These are phyloP conservation scores for Vultur gryphus DNA, from an alignment of 2,797 vertebrate species.

Conservation along the genomic window DNA sequence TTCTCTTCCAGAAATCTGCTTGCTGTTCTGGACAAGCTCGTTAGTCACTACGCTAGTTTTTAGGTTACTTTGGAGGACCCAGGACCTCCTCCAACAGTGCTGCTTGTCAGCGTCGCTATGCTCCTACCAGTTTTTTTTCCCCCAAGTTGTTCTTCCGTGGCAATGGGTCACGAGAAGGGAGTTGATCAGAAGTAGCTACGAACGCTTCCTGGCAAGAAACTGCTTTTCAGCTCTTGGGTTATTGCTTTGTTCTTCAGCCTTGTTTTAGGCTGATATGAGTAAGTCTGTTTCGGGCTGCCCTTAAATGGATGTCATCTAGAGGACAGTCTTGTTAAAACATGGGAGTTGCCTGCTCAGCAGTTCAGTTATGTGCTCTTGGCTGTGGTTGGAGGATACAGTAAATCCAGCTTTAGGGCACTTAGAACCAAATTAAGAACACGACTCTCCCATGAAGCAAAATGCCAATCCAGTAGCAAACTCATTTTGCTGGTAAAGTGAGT, in stretches of 20 bases:
- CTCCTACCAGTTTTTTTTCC: neutral
- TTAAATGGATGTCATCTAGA: conserved; percentile 17
- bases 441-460: neutral
- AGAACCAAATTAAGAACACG: neutral
- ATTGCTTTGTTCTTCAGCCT: neutral
- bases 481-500: neutral
- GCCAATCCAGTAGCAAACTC: neutral
- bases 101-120: neutral
- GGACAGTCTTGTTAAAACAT: conserved; percentile 48
- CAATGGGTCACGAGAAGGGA: neutral
- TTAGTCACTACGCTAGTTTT: neutral
- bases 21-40: neutral
- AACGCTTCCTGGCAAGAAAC: neutral
- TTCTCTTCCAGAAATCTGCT: neutral
- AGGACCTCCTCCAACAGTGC: accelerated
- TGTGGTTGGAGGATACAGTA: neutral
- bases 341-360: conserved; percentile 31
- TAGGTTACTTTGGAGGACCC: neutral
- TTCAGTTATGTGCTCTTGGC: neutral
- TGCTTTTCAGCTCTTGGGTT: neutral
- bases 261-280: neutral
- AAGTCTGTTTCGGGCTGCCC: conserved; percentile 20
- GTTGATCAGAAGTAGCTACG: neutral
- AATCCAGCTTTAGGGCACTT: neutral
- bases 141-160: neutral